phyloP scores from a whole-genome alignment of 2,113 vertebrate genomes.

The Pavo muticus region DNA sequence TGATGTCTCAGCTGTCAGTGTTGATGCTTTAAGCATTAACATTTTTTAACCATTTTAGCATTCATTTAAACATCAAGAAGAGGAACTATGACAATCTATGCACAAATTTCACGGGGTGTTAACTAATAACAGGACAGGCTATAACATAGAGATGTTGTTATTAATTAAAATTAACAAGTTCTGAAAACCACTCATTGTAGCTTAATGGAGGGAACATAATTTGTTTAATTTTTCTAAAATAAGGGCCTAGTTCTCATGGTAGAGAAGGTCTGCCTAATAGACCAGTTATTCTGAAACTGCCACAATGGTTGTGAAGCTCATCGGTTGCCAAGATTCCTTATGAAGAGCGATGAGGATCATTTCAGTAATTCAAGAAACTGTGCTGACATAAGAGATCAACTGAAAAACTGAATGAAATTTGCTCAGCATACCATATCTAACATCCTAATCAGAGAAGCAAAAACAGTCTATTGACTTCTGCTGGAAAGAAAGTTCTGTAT shows the following conservation, averaged over 20 bases:
- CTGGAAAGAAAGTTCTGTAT: neutral
- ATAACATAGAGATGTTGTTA: neutral
- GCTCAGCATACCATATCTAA: too few species aligned
- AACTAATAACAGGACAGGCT: neutral
- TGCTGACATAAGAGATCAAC: neutral
- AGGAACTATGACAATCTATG: neutral
- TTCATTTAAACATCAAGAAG: neutral
- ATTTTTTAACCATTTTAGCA: neutral
- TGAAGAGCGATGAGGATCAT: neutral
- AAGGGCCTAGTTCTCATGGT: neutral
- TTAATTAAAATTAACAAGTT: neutral
- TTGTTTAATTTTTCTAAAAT: neutral
- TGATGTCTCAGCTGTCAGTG: slow-evolving; percentile 15
- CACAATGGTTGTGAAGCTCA: neutral
- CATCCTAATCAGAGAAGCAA: neutral
- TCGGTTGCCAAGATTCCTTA: neutral
- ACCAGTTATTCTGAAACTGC: neutral
- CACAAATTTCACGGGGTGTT: neutral
- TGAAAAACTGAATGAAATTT: neutral
- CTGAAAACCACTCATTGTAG: neutral
- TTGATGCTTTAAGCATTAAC: neutral
- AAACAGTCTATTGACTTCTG: neutral
- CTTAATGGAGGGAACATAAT: neutral
- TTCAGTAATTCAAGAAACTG: neutral
- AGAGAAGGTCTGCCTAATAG: neutral